Conservation (phyloP, 2,888 invertebrate species). For the Boloria selene region DNA sequence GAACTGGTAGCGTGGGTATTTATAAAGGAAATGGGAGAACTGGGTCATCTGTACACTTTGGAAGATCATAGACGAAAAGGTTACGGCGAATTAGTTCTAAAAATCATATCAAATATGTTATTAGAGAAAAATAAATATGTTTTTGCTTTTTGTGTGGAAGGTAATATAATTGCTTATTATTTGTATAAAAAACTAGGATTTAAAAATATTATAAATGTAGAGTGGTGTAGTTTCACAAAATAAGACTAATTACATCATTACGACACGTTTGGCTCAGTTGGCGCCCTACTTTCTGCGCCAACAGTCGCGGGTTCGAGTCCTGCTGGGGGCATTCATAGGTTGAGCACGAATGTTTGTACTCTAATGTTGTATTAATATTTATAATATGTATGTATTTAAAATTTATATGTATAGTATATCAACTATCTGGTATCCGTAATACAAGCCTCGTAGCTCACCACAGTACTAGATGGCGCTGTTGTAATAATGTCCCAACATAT, state of each 20-base stretch:
- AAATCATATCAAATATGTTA: constrained; percentile 52
- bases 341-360: too few relatives aligned
- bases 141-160: constrained; percentile 50
- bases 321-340: too few relatives aligned
- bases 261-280: too few relatives aligned
- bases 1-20: constrained; percentile 55
- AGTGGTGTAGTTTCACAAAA: constrained; percentile 44
- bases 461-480: too few relatives aligned
- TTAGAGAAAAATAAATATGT: constrained; percentile 50
- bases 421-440: too few relatives aligned
- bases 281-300: too few relatives aligned
- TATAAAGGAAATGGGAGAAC: constrained; percentile 56
- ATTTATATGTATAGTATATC: too few relatives aligned
- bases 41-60: constrained; percentile 59
- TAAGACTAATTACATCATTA: background rate
- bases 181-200: constrained; percentile 58
- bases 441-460: too few relatives aligned
- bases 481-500: too few relatives aligned
- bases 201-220: constrained; percentile 38
- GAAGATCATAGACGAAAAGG: constrained; percentile 58
- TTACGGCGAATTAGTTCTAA: constrained; percentile 55
- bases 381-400: too few relatives aligned
- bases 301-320: too few relatives aligned
- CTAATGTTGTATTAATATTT: too few relatives aligned
- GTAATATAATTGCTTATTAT: constrained; percentile 51